Base-by-base conservation (phyloP, 2,888 invertebrate species). In the Rhorus exstirpatorius region DNA sequence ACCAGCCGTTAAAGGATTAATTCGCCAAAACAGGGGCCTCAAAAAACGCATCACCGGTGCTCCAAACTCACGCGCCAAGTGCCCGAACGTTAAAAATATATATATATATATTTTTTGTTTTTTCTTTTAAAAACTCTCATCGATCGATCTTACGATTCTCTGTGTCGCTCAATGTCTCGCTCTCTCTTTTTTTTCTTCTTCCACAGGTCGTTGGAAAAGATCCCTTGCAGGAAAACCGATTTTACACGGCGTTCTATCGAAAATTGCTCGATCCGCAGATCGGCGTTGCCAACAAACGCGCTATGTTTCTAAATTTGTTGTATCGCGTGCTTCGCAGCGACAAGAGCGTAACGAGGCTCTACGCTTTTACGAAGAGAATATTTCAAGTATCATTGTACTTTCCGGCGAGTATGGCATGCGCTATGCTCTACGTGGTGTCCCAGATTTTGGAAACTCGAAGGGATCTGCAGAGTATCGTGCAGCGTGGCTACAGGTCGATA, bases 181-280 rank as follows among this genome's bases (percentile, higher is more conserved):
- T 63, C 24, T 4, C 7, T 19, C 14, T 1, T 7, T 14, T 41
- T 41, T 7, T 49, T 17, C 21, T 31, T 21, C 0, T 3, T 19
- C n/a, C 86, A 72, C 78, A 90, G 91, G 87, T 91, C 3, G 88
- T 87, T 24, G 86, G 87, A 1, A 91, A 90, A 72, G 86, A 91
- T 68, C 86, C 87, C 3, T 74, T 80, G 6, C 91, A 90, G 14
- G 85, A 88, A 1, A 87, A 89, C 91, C 96, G 97, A 87, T 98
- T 96, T 93, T 99, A 98, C 93, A 95, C 96, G 80, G 97, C 98
- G 0, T 94, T 99, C 41, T 99, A 99, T 91, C 95, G 95, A 21
- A 98, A 98, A 91, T 92, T 99, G 76, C 92, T 96, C 0, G 97
- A 97, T 91, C 94, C 97, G 0, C 96, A 96, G 75, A 92, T 98